phyloP scores from a whole-genome alignment of 1,140 invertebrate species.

The Penaeus chinensis region DNA sequence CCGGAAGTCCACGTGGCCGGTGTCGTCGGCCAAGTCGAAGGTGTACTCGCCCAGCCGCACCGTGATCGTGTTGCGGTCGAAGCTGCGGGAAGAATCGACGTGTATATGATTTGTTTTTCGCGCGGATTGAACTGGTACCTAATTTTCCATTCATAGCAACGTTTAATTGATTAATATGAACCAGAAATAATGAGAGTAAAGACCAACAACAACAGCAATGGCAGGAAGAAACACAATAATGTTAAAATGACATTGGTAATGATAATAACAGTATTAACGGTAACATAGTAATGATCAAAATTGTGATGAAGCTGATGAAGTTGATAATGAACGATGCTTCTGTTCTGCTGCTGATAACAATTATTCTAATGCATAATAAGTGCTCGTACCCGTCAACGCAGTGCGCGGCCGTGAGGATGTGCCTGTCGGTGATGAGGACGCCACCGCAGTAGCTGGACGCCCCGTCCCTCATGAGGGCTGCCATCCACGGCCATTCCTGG shows the following conservation, averaged over 20 bases:
- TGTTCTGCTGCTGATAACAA: background rate
- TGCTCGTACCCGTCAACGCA: constrained; percentile 67
- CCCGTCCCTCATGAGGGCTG: constrained; percentile 68
- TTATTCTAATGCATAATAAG: constrained; percentile 61
- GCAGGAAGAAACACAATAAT: too few species aligned
- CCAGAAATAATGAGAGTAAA: too few species aligned
- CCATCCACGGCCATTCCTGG: constrained; percentile 86
- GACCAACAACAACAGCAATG: too few species aligned
- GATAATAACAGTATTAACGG: too few species aligned
- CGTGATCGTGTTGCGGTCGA: constrained; percentile 62
- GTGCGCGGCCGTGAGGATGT: constrained; percentile 69
- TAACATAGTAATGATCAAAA: background rate
- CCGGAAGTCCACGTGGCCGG: constrained; percentile 74
- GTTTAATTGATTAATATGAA: too few species aligned
- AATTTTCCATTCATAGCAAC: too few species aligned
- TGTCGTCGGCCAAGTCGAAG: constrained; percentile 74
- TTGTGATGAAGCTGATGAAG: background rate
- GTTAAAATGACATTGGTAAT: too few species aligned
- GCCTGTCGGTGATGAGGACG: constrained; percentile 66
- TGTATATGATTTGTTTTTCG: too few species aligned
- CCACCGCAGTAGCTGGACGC: constrained; percentile 70
- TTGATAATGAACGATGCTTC: background rate
- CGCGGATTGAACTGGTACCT: too few species aligned
- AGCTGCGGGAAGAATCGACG: constrained; percentile 53
- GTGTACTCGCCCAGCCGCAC: constrained; percentile 81